A percentile compares a stretch with the other conserved stretches of the same genome.
Conservation (phyloP, 2,797 vertebrate species). For the Gymnothorax reevesii region DNA sequence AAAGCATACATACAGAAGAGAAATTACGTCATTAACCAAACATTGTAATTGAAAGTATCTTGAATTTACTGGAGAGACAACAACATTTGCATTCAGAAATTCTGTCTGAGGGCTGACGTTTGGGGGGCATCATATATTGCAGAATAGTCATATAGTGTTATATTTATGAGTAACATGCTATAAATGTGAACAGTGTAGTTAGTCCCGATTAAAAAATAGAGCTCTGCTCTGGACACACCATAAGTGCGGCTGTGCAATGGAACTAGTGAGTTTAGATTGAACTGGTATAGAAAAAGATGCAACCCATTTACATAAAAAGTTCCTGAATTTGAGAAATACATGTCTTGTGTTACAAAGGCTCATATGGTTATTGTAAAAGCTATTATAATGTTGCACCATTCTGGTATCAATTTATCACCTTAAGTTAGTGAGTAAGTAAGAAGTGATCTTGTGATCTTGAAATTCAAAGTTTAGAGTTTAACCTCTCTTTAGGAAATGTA, state of each 20-base stretch:
- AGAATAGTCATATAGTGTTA: background rate
- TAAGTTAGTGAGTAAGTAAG: no score
- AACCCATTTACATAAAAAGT: background rate
- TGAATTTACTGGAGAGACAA: background rate
- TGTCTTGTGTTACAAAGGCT: no score
- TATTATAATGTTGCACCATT: no score
- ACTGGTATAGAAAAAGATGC: background rate
- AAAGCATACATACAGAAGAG: background rate
- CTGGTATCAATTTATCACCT: no score
- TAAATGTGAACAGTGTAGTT: background rate
- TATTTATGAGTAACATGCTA: background rate
- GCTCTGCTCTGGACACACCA: background rate
- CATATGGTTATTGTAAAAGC: no score
- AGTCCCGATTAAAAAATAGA: background rate
- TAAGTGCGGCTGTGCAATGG: no score
- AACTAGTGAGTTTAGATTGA: no score
- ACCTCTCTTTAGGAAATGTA: background rate
- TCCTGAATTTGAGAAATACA: background rate
- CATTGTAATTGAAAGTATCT: background rate
- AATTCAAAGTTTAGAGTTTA: background rate
- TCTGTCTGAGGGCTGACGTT: background rate
- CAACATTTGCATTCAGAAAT: background rate
- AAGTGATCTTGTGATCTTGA: background rate
- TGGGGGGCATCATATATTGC: background rate
- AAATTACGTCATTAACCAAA: background rate